Conservation (phyloP, 2,888 invertebrate species). For the Ichneumon xanthorius region DNA sequence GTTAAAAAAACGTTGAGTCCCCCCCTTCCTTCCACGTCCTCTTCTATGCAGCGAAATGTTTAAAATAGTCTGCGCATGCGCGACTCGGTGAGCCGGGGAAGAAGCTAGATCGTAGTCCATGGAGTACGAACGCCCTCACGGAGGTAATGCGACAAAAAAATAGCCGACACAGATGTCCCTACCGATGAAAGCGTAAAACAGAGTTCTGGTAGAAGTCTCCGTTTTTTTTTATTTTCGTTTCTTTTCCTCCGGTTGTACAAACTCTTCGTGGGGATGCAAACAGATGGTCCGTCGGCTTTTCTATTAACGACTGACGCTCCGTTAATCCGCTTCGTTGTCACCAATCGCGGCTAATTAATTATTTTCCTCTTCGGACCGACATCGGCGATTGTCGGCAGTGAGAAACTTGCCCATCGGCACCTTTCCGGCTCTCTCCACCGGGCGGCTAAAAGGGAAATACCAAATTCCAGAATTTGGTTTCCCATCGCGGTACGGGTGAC, state of each 20-base stretch:
- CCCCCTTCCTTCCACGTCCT: neutral
- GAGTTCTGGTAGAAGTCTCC: conserved; percentile 33
- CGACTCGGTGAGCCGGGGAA: neutral
- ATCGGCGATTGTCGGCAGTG: conserved; percentile 45
- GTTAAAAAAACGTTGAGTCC: too few relatives aligned
- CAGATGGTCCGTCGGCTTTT: conserved; percentile 58
- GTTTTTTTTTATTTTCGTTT: conserved; percentile 6
- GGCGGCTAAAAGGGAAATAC: neutral
- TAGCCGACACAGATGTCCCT: conserved; percentile 56
- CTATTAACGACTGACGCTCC: conserved; percentile 55
- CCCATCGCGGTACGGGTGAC: conserved; percentile 3
- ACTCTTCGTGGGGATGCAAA: conserved; percentile 58
- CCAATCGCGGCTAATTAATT: conserved; percentile 53
- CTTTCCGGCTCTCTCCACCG: neutral
- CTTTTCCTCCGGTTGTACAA: neutral
- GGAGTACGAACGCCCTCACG: conserved; percentile 30
- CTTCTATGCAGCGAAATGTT: neutral
- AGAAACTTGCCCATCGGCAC: conserved; percentile 52
- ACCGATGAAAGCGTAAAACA: conserved; percentile 32
- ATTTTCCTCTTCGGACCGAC: conserved; percentile 20
- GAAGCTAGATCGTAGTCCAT: neutral
- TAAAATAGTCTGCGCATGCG: neutral
- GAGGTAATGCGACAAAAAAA: conserved; percentile 56
- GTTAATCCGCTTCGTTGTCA: conserved; percentile 56
- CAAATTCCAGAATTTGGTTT: neutral